Evolutionary conservation across 2,888 invertebrate genomes (phyloP), one percentile per base, ranked within the genome.

Genomic region (Pseudococcus jackbeardsleyi): DNA sequence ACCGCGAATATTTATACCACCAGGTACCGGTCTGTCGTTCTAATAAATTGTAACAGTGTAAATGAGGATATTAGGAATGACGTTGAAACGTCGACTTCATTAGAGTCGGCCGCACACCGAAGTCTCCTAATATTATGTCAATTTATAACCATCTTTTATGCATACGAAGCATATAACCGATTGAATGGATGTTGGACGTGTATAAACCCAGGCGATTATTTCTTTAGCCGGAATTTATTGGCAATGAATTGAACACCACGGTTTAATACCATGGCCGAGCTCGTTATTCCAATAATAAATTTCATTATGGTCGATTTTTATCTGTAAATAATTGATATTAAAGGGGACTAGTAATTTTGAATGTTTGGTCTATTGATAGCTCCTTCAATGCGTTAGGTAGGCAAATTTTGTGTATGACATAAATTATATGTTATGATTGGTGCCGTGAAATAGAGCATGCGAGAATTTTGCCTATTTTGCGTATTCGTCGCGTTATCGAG

Each of bases 1-100:
- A 79, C 42, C 79, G 79, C 42, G n/a, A 79, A 79, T 79, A 79
- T 79, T 79, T 79, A 42, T 46, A 79, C n/a, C 79, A 79, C 79
- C n/a, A 39, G 79, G 79, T 79, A 46, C 9, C 79, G 68, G 26
- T 59, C 59, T 6, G 79, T 42, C 12, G 79, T 17, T 79, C 19
- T 79, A 42, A 79, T 79, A 79, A 79, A 79, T 46, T 42, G 42
- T 42, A 79, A 79, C 42, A 42, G 79, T 19, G 42, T 46, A 42
- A 42, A 79, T 39, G 42, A 42, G 42, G 42, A 42, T 79, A 79
- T 79, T 15, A 9, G 8, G 42, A 79, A 79, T 79, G 42, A 79
- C 79, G 79, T 79, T n/a, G n/a, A 79, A 79, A n/a, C 39, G 39
- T n/a, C n/a, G 79, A n/a, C 79, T 79, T 42, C 79, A 19, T 79